Evolutionary conservation across 2,888 invertebrate genomes (phyloP).

Genomic region (Orchesellides sinensis): DNA sequence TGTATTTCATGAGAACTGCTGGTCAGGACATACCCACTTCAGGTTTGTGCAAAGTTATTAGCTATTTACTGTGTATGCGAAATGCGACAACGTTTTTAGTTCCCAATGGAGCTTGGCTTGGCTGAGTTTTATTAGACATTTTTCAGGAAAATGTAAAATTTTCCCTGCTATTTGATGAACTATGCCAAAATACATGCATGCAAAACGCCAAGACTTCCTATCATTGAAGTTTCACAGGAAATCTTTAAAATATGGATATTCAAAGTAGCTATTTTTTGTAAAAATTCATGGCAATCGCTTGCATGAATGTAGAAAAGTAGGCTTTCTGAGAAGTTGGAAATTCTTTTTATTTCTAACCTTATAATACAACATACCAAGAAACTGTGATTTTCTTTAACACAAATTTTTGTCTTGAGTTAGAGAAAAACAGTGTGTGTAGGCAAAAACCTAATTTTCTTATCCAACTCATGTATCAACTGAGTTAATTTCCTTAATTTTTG

Average conservation of each 20-base stretch:
- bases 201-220: conserved; percentile 18
- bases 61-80: too few relatives aligned
- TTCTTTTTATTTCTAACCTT: conserved; percentile 42
- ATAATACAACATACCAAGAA: conserved; percentile 1
- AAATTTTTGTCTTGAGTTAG: too few relatives aligned
- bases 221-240: conserved; percentile 37
- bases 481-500: conserved; percentile 39
- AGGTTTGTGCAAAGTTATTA: conserved; percentile 51
- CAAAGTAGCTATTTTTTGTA: not conserved
- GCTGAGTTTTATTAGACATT: too few relatives aligned
- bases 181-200: conserved; percentile 11
- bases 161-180: not conserved
- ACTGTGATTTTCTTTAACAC: not conserved
- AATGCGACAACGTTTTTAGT: too few relatives aligned
- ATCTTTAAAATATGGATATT: conserved; percentile 17
- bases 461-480: too few relatives aligned
- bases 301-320: not conserved
- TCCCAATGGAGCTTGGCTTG: too few relatives aligned
- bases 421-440: too few relatives aligned
- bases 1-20: conserved; percentile 73
- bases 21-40: conserved; percentile 72
- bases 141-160: not conserved
- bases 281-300: not conserved
- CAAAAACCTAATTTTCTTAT: conserved; percentile 37
- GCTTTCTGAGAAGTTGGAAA: conserved; percentile 43